Conservation (phyloP, 1,140 invertebrate genomes). For the Diploscapter pachys region DNA sequence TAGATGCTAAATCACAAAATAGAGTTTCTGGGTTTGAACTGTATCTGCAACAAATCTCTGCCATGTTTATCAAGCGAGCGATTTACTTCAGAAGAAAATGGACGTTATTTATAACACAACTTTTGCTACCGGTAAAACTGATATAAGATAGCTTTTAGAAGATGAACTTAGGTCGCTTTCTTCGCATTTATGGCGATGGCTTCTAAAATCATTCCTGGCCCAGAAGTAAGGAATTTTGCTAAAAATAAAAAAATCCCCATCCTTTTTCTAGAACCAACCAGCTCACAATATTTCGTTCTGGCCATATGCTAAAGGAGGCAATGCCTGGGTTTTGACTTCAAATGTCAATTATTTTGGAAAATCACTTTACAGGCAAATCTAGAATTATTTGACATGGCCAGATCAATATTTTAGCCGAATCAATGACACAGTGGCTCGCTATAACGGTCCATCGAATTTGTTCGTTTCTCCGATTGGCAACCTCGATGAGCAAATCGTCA, state of each 20-base stretch:
- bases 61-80: conserved; percentile 36
- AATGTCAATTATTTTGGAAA: too few species aligned
- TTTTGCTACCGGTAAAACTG: conserved; percentile 31
- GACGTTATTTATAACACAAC: conserved; percentile 39
- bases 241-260: conserved; percentile 12
- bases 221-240: too few species aligned
- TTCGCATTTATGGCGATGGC: conserved; percentile 14
- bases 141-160: not conserved
- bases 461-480: too few species aligned
- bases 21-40: conserved; percentile 23
- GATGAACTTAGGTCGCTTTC: conserved; percentile 18
- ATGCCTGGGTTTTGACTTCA: too few species aligned
- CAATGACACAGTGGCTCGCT: too few species aligned
- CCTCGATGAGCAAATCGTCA: too few species aligned
- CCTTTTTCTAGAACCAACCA: not conserved
- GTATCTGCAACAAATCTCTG: conserved; percentile 27
- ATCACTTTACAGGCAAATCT: too few species aligned
- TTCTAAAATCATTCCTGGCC: conserved; percentile 7
- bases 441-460: too few species aligned
- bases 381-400: too few species aligned
- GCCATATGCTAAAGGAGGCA: too few species aligned
- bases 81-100: conserved; percentile 38
- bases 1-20: conserved; percentile 18
- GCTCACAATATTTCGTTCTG: not conserved
- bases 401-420: too few species aligned